phyloP scores from a whole-genome alignment of 2,888 invertebrate genomes.

The Rugalucina vietnamica region DNA sequence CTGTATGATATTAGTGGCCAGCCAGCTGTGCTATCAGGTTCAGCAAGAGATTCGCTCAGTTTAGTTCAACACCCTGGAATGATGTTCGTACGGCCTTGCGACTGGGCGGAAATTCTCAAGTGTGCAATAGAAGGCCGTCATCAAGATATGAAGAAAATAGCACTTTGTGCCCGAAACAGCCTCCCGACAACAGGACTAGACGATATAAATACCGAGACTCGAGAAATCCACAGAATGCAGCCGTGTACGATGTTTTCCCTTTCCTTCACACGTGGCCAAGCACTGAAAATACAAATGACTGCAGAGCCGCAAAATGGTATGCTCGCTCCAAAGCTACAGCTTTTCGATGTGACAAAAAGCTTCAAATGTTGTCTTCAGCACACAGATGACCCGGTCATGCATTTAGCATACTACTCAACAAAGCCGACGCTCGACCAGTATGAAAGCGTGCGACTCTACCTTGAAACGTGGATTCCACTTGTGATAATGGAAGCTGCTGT shows the following conservation, averaged over 20 bases:
- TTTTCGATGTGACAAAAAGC: conserved; percentile 59
- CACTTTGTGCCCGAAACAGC: not conserved
- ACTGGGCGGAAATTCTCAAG: conserved; percentile 28
- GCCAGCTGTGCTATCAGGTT: not conserved
- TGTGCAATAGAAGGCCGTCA: conserved; percentile 2
- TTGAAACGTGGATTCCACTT: not conserved
- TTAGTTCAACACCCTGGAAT: conserved; percentile 9
- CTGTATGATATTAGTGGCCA: conserved; percentile 35
- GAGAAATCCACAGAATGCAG: conserved; percentile 26
- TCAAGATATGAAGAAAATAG: conserved; percentile 2
- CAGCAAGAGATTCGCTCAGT: not conserved
- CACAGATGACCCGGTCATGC: not conserved
- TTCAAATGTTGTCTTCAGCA: not conserved
- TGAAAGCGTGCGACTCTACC: not conserved
- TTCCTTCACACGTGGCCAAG: conserved; percentile 58
- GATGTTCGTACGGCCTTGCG: not conserved
- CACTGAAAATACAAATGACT: conserved; percentile 61
- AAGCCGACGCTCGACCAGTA: not conserved
- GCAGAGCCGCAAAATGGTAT: conserved; percentile 58
- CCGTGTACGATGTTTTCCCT: conserved; percentile 61
- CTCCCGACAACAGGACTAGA: conserved; percentile 17
- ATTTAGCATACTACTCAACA: not conserved
- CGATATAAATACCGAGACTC: conserved; percentile 53
- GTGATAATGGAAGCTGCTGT: not conserved
- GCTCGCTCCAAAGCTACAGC: conserved; percentile 55